Evolutionary conservation across 2,113 vertebrate species (phyloP).

Genomic region (Etheostoma cragini): DNA sequence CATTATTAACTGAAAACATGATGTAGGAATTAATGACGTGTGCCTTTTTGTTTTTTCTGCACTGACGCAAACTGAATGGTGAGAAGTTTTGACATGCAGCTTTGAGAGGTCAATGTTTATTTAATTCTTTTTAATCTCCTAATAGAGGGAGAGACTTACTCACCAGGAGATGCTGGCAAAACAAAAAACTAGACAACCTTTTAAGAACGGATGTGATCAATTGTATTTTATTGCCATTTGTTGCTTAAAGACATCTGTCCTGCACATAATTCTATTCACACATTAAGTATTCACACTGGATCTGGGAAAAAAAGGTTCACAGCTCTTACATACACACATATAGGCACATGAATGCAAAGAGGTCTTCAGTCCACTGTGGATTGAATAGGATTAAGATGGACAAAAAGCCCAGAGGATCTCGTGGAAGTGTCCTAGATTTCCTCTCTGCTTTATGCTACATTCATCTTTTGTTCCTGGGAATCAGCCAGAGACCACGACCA

Average conservation of each 20-base stretch:
- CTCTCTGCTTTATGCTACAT: constrained; percentile 37
- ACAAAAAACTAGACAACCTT: too few relatives aligned
- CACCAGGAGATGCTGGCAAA: neutral
- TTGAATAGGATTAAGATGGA: constrained; percentile 74
- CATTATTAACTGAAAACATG: neutral
- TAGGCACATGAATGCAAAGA: constrained; percentile 15
- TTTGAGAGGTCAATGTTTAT: neutral
- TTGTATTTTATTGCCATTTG: neutral
- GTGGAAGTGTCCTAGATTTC: constrained; percentile 77
- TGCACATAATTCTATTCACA: neutral
- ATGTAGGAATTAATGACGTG: neutral
- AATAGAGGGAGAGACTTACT: neutral
- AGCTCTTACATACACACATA: neutral
- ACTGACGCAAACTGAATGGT: neutral
- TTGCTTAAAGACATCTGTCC: neutral
- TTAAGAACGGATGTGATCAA: neutral
- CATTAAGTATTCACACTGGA: neutral
- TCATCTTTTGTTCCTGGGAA: constrained; percentile 62
- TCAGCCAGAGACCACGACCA: constrained; percentile 37
- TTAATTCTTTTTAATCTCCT: neutral
- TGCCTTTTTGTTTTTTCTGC: neutral
- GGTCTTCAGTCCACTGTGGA: constrained; percentile 9
- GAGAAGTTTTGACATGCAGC: neutral
- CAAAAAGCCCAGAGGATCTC: constrained; percentile 69
- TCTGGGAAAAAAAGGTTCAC: neutral